Base-by-base conservation (phyloP, 2,113 vertebrate species). In the Cyphotilapia sp. region DNA sequence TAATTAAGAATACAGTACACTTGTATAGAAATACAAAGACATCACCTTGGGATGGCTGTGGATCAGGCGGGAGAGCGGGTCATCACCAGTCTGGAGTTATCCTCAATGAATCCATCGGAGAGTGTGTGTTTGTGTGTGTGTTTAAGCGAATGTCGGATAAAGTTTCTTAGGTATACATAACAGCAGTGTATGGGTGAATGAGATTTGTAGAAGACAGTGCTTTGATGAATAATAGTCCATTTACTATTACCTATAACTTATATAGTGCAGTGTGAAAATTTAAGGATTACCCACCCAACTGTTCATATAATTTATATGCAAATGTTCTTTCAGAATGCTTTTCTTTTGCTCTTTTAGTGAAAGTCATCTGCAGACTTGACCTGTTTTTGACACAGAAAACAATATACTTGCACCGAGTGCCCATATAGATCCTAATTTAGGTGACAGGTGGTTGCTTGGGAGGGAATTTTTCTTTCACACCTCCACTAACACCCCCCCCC, bases 401-500 rank as follows among this genome's bases (percentile, higher is more conserved):
- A 82, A n/a, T 63, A 33, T 47, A 8, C 27, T 27, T 82, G 17
- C 17, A 82, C 24, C 19, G 4, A 47, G 33, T 33, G 47, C 19
- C 81, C 8, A 24, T 57, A 22, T 31, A 57, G 80, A 16, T 49
- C 7, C 12, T 13, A 24, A 69, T 82, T 86, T 42, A 80, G 35
- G 59, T 49, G 57, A 71, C 91, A 93, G 89, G 89, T 91, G 83
- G 78, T 56, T 47, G 22, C 38, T 53, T 12, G 45, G 42, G 22
- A 40, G 86, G n/a, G 49, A 81, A 85, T 74, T 40, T 56, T 42
- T 63, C 89, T 83, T 76, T 90, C 90, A 91, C 86, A 91, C 92
- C 88, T 91, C 87, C 63, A 57, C 51, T 91, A 90, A 80, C 91
- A 81, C 89, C 86, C 78, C 27, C 27, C 19, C n/a, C 83, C 40